Conservation (phyloP, 2,888 invertebrate species). For the Limnephilus rhombicus region DNA sequence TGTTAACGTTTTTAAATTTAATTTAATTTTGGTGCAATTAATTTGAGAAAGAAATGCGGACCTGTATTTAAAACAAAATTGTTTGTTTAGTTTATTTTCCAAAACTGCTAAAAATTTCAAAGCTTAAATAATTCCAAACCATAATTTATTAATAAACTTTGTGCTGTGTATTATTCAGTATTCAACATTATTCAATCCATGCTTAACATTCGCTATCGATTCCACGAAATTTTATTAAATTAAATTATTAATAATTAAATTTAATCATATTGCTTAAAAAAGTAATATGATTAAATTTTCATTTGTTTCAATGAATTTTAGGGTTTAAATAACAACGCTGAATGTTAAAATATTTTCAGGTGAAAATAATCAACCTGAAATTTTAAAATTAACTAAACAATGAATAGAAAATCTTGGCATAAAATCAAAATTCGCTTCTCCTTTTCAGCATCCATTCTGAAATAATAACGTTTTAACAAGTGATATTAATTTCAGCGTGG, state of each 20-base stretch:
- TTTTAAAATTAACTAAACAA: neutral
- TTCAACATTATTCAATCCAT: neutral
- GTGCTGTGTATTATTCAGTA: neutral
- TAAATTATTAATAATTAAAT: too few species aligned
- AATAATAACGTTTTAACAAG: conserved; percentile 4
- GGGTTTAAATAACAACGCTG: too few species aligned
- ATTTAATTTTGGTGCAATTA: too few species aligned
- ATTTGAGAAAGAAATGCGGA: too few species aligned
- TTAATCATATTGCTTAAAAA: neutral
- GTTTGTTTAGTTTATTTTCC: too few species aligned
- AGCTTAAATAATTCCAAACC: neutral
- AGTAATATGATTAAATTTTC: neutral
- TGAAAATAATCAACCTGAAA: neutral
- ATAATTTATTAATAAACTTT: neutral
- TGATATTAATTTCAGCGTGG: neutral
- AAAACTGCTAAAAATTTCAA: too few species aligned
- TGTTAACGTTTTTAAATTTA: too few species aligned
- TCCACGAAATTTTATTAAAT: neutral
- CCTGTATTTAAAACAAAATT: too few species aligned
- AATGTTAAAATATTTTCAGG: too few species aligned
- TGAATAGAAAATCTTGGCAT: neutral
- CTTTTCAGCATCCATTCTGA: neutral
- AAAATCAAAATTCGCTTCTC: neutral
- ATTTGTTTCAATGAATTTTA: too few species aligned
- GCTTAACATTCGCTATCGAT: neutral